phyloP scores from a whole-genome alignment of 2,888 invertebrate species.

The Nomada flava region DNA sequence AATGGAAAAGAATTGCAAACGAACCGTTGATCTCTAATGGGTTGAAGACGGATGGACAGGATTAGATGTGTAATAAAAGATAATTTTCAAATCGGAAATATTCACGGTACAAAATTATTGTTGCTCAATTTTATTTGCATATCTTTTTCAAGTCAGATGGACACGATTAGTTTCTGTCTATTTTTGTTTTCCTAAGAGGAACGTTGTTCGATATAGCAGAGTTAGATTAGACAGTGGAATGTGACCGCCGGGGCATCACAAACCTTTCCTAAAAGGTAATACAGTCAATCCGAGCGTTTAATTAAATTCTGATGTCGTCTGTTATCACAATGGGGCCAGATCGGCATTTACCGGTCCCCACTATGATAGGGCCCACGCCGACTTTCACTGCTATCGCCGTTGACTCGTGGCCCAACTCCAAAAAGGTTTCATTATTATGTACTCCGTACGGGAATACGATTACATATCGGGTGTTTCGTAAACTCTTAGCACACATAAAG shows the following conservation, averaged over 20 bases:
- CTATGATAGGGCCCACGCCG: conserved; percentile 46
- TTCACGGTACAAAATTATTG: not conserved
- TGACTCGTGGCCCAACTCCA: conserved; percentile 13
- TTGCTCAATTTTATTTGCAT: conserved; percentile 1
- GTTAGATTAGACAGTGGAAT: conserved; percentile 34
- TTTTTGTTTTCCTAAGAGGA: conserved; percentile 19
- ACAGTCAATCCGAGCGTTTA: conserved; percentile 62
- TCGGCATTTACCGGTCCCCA: conserved; percentile 45
- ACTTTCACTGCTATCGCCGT: conserved; percentile 61
- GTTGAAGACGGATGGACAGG: no score
- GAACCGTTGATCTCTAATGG: no score
- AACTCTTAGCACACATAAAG: not conserved
- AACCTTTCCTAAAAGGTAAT: conserved; percentile 58
- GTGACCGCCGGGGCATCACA: conserved; percentile 56
- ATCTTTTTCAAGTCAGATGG: conserved; percentile 28
- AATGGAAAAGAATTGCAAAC: no score
- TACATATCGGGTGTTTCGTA: conserved; percentile 17
- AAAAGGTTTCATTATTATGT: conserved; percentile 16
- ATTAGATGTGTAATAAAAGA: not conserved
- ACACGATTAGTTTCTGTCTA: conserved; percentile 41
- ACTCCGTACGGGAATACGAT: conserved; percentile 6
- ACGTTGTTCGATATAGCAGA: conserved; percentile 21
- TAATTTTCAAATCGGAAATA: not conserved
- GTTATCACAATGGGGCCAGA: conserved; percentile 68
- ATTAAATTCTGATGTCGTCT: conserved; percentile 71